A percentile compares a stretch with the other conserved stretches of the same genome.
Evolutionary conservation across 2,113 vertebrate species (phyloP).

Genomic region (Pteruthius melanotis): DNA sequence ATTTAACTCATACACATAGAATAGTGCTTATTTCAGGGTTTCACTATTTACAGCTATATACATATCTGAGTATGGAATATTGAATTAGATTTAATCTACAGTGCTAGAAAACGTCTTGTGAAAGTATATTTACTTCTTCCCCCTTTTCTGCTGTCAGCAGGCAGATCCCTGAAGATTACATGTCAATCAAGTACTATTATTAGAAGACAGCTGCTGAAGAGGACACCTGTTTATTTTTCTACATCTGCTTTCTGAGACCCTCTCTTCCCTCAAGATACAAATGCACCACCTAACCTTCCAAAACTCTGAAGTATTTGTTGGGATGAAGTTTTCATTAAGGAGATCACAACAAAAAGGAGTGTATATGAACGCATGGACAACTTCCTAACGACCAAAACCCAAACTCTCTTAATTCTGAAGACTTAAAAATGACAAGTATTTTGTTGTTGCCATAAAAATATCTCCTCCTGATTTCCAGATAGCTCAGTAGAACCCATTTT

Average conservation of each 20-base stretch:
- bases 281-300: background rate
- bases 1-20: background rate
- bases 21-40: background rate
- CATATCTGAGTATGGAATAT: background rate
- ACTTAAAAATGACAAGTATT: background rate
- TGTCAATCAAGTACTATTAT: background rate
- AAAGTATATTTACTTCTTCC: background rate
- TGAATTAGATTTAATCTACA: background rate
- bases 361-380: rapidly evolving
- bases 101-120: background rate
- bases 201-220: background rate
- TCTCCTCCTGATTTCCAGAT: background rate
- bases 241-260: background rate
- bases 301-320: background rate
- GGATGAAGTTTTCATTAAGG: background rate
- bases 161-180: background rate
- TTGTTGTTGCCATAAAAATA: background rate
- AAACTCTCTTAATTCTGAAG: background rate
- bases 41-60: background rate
- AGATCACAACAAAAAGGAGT: background rate
- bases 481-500: background rate
- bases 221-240: background rate
- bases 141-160: background rate
- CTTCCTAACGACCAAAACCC: background rate
- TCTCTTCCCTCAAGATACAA: background rate